phyloP scores from a whole-genome alignment of 2,888 invertebrate species.

The Eupeodes luniger region DNA sequence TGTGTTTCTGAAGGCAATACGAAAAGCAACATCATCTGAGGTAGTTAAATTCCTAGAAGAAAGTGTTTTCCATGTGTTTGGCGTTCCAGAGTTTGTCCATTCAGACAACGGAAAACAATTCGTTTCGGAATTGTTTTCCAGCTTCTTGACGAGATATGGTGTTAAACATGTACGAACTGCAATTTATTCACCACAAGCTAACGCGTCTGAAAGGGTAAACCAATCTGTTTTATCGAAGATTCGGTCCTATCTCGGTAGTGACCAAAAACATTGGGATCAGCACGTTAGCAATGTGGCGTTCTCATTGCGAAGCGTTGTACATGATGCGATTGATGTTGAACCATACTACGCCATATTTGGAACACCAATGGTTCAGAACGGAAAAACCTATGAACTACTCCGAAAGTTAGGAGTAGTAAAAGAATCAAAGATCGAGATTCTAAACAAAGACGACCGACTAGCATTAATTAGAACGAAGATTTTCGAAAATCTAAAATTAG shows the following conservation, averaged over 20 bases:
- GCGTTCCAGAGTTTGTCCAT: background rate
- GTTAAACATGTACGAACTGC: conserved; percentile 58
- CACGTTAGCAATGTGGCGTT: conserved; percentile 36
- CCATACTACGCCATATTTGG: conserved; percentile 64
- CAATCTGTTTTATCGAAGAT: conserved; percentile 42
- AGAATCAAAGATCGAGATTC: background rate
- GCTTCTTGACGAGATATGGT: conserved; percentile 47
- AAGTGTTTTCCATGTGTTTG: no score
- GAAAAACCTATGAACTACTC: background rate
- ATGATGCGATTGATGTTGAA: conserved; percentile 44
- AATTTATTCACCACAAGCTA: conserved; percentile 58
- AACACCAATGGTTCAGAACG: conserved; percentile 21
- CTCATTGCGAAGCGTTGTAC: conserved; percentile 46
- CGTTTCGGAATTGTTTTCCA: conserved; percentile 31
- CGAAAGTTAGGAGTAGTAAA: background rate
- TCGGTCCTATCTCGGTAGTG: conserved; percentile 18
- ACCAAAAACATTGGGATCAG: conserved; percentile 56
- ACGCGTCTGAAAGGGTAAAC: conserved; percentile 56
- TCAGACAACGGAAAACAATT: conserved; percentile 57
- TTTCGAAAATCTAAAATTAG: background rate
- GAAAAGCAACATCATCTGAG: no score
- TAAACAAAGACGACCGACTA: no score
- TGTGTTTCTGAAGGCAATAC: no score
- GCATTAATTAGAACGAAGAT: background rate
- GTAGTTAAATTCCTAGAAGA: background rate